Base-by-base conservation (phyloP, 2,888 invertebrate genomes). In the Sclerodermus sp. region DNA sequence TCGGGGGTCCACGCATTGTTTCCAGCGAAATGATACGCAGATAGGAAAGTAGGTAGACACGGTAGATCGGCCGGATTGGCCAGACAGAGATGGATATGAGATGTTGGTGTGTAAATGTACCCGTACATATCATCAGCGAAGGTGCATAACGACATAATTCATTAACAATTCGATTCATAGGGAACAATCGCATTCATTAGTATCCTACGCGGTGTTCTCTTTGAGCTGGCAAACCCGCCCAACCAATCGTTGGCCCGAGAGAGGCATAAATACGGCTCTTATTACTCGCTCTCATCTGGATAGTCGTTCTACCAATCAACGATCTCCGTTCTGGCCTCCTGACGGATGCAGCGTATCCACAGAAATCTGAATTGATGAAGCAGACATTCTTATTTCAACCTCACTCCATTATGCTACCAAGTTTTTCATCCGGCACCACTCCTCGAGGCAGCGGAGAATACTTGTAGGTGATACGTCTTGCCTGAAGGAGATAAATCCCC, bases 91-190 rank as follows among this genome's bases (percentile, higher is more conserved):
- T 54, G 59, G 58, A 62, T 62, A 55, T 45, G 56, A 29, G 51
- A 49, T 17, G 39, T 23, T 10, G 34, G 10, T 23, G 9, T 41
- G 23, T 10, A n/a, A 39, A 38, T 47, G 47, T 48, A 34, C 32
- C 15, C 18, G 41, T 53, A 38, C 45, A 23, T 23, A 23, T 23
- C 23, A 31, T 14, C 30, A 18, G 41, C 29, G 43, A 49, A 36
- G 55, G 44, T 49, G 49, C 58, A 58, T 61, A 58, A 65, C 67
- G 69, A 68, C 66, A 71, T 72, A 73, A 73, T 73, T 73, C 73
- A 73, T 73, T 73, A 73, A 68, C 68, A 71, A 71, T 73, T 72
- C 73, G 73, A 72, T 73, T 73, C 73, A 73, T 64, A 55, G 68
- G 62, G 68, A 73, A 73, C 73, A 73, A 73, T 73, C 64, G 69